phyloP scores from a whole-genome alignment of 2,113 vertebrate species.

The Phrynocephalus versicolor region DNA sequence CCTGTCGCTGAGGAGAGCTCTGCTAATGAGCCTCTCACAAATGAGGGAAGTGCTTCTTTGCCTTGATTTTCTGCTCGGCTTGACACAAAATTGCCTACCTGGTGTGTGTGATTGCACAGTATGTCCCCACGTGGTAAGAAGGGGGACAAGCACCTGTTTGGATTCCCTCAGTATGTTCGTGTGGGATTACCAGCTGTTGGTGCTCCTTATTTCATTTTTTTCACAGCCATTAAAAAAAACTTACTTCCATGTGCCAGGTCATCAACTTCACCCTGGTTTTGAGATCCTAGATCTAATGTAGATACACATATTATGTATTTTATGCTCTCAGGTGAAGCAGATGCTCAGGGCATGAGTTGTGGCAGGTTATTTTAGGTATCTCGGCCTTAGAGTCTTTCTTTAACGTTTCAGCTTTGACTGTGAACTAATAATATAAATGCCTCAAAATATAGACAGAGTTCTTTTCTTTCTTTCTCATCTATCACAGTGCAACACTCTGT shows the following conservation, averaged over 20 bases:
- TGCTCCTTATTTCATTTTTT: not conserved
- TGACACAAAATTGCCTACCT: slow-evolving; percentile 50
- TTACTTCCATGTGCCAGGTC: not conserved
- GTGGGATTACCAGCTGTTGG: not conserved
- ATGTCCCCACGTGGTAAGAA: not conserved
- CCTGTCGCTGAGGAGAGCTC: slow-evolving; percentile 61
- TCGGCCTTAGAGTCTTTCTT: not conserved
- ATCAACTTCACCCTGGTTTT: not conserved
- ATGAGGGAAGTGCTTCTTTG: slow-evolving; percentile 49
- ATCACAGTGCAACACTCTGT: not conserved
- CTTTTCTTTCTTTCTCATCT: not conserved
- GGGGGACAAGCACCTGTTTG: not conserved
- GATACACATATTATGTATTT: not conserved
- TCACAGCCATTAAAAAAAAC: not conserved
- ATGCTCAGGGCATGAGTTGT: not conserved
- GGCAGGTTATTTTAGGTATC: not conserved
- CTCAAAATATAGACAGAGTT: not conserved
- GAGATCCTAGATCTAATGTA: not conserved
- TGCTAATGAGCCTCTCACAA: slow-evolving; percentile 67
- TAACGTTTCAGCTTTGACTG: not conserved
- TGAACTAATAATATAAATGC: not conserved
- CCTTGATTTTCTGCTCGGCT: slow-evolving; percentile 24
- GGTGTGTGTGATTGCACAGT: slow-evolving; percentile 16
- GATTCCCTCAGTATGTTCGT: not conserved
- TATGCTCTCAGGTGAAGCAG: not conserved